Conservation (phyloP, 2,797 vertebrate genomes). For the Anabas testudineus region DNA sequence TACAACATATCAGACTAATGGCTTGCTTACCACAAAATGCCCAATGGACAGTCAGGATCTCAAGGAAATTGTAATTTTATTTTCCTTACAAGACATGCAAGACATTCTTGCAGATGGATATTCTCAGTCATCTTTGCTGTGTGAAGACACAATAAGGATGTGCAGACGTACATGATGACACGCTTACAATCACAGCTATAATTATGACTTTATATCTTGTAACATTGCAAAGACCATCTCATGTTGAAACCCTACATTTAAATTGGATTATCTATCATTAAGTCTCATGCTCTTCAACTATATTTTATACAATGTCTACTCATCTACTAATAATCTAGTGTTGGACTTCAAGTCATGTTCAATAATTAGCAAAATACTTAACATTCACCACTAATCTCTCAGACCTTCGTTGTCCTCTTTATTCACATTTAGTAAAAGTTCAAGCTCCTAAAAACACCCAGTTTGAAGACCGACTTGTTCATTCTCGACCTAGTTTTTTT, state of each 20-base stretch:
- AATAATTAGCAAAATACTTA: background rate
- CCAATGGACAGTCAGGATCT: background rate
- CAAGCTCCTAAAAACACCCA: background rate
- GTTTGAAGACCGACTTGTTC: background rate
- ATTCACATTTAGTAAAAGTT: background rate
- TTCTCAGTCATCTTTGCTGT: background rate
- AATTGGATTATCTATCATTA: conserved; percentile 48
- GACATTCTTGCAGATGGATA: conserved; percentile 6
- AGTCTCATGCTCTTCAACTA: background rate
- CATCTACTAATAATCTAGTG: background rate
- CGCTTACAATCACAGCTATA: conserved; percentile 20
- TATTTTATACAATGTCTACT: background rate
- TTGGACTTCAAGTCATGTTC: background rate
- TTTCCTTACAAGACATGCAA: too few relatives aligned
- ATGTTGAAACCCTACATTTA: conserved; percentile 26
- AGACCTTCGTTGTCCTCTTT: background rate
- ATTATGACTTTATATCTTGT: conserved; percentile 9
- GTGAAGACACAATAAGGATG: conserved; percentile 7
- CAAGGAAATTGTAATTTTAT: too few relatives aligned
- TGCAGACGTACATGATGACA: background rate
- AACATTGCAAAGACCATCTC: conserved; percentile 13
- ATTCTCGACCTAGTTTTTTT: background rate
- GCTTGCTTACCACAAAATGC: background rate
- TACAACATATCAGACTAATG: background rate
- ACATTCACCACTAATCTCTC: background rate